Evolutionary conservation across 2,888 invertebrate species (phyloP).

Genomic region (Camponotus fellah): DNA sequence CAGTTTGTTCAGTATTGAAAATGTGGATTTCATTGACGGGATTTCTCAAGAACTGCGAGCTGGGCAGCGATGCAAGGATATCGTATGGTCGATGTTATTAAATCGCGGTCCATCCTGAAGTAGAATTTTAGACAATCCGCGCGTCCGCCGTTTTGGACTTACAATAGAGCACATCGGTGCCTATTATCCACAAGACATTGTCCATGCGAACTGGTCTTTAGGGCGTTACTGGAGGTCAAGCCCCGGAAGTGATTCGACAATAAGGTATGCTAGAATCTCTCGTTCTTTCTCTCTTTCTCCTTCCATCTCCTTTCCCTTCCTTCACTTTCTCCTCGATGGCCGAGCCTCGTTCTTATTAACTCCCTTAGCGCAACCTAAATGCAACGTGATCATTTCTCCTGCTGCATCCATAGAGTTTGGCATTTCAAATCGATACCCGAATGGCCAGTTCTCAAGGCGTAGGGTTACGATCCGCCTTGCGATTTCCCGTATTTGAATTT

Average conservation of each 20-base stretch:
- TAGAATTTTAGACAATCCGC: constrained; percentile 70
- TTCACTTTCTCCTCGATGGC: constrained; percentile 40
- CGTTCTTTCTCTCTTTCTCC: constrained; percentile 27
- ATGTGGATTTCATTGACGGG: constrained; percentile 23
- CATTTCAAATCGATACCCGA: constrained; percentile 48
- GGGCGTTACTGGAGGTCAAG: constrained; percentile 79
- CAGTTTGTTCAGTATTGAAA: background rate
- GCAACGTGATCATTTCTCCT: constrained; percentile 36
- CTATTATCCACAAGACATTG: constrained; percentile 80
- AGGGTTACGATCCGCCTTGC: constrained; percentile 81
- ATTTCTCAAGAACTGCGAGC: constrained; percentile 53
- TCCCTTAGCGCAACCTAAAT: constrained; percentile 33
- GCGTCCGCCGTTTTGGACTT: constrained; percentile 59
- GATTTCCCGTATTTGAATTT: constrained; percentile 80
- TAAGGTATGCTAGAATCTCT: constrained; percentile 75
- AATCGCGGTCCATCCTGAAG: constrained; percentile 63
- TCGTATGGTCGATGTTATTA: constrained; percentile 68
- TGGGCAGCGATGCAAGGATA: constrained; percentile 14
- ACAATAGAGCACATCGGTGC: constrained; percentile 67
- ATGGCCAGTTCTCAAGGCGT: constrained; percentile 83
- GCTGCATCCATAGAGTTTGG: constrained; percentile 15
- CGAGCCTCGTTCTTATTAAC: constrained; percentile 62
- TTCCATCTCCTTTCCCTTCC: constrained; percentile 30
- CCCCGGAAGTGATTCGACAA: constrained; percentile 83
- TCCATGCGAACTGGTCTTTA: constrained; percentile 75